A percentile compares a stretch with the other conserved stretches of the same genome.
phyloP scores from a whole-genome alignment of 2,888 invertebrate genomes.

The Nycteola revayana region DNA sequence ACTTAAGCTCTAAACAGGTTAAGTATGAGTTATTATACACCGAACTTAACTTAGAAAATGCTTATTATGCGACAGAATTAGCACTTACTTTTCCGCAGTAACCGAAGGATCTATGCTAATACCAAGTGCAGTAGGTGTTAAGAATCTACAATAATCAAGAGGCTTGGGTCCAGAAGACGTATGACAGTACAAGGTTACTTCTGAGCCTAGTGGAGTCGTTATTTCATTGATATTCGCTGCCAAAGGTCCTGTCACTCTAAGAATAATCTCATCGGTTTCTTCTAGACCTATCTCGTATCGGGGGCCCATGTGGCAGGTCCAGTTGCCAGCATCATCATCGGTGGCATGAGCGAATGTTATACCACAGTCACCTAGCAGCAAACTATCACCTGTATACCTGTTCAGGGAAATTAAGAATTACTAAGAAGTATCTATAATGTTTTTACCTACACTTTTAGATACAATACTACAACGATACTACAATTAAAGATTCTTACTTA shows the following conservation, averaged over 20 bases:
- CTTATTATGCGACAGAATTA: no score
- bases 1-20: no score
- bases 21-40: no score
- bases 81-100: conserved; percentile 59
- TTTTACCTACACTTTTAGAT: no score
- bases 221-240: conserved; percentile 54
- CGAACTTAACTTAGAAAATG: no score
- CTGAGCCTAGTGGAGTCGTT: conserved; percentile 33
- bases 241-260: conserved; percentile 69
- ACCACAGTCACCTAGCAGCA: conserved; percentile 69
- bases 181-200: conserved; percentile 61
- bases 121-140: conserved; percentile 58
- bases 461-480: no score
- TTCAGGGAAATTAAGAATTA: neutral
- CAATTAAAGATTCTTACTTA: no score
- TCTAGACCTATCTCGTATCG: conserved; percentile 55
- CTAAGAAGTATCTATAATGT: no score
- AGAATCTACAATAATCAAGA: conserved; percentile 74
- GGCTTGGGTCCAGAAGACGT: conserved; percentile 62
- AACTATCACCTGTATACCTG: conserved; percentile 68
- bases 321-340: conserved; percentile 56
- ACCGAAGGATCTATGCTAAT: conserved; percentile 63
- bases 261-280: conserved; percentile 47
- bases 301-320: conserved; percentile 77
- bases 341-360: conserved; percentile 59